phyloP scores from a whole-genome alignment of 2,888 invertebrate genomes.

The Shargacucullia verbasci region DNA sequence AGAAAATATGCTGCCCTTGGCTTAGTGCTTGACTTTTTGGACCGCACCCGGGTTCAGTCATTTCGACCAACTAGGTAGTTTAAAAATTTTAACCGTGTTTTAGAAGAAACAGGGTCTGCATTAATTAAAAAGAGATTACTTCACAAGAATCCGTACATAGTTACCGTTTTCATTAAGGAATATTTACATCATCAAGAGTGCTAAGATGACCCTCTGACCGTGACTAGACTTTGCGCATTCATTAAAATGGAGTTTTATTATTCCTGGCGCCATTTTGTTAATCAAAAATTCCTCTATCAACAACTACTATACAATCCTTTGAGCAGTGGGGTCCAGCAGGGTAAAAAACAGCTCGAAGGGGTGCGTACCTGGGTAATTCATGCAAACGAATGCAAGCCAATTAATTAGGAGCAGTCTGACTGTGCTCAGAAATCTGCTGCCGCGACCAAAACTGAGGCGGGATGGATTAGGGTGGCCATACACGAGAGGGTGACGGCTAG shows the following conservation, averaged over 20 bases:
- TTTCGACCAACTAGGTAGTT: too few species aligned
- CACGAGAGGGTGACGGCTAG: conserved; percentile 39
- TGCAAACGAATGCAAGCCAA: conserved; percentile 89
- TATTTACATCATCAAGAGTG: too few species aligned
- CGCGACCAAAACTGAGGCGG: conserved; percentile 69
- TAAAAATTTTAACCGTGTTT: too few species aligned
- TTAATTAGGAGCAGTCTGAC: conserved; percentile 83
- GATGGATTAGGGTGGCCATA: conserved; percentile 43
- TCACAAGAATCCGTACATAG: too few species aligned
- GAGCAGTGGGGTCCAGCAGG: conserved; percentile 44
- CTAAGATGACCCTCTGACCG: too few species aligned
- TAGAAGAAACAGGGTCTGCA: too few species aligned
- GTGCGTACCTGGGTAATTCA: conserved; percentile 84
- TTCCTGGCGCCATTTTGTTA: conserved; percentile 12
- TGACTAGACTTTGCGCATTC: neutral
- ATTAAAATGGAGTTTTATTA: too few species aligned
- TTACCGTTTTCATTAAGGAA: too few species aligned
- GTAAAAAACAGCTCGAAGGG: conserved; percentile 60
- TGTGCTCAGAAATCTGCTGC: conserved; percentile 81
- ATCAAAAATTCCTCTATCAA: conserved; percentile 52
- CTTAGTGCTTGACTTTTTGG: too few species aligned
- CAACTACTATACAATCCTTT: conserved; percentile 44
- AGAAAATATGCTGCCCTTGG: too few species aligned
- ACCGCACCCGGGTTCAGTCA: too few species aligned
- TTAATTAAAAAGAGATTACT: too few species aligned